Percentiles rank a stretch among this genome's conserved stretches.
phyloP scores from a whole-genome alignment of 2,113 vertebrate genomes.

The Danionella cerebrum region DNA sequence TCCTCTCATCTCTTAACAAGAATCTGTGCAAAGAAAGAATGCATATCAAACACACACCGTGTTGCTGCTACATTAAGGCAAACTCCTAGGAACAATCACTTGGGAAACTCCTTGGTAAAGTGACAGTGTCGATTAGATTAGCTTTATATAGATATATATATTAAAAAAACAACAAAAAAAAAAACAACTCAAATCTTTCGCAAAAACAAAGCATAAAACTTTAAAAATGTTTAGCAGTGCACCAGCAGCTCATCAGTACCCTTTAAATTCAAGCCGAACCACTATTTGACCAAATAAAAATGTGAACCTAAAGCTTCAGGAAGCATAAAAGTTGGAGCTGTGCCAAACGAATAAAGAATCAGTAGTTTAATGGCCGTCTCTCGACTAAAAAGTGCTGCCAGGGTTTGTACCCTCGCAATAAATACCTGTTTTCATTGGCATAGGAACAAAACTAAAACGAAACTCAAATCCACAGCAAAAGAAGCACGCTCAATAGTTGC shows the following conservation, averaged over 20 bases:
- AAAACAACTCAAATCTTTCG: slow-evolving; percentile 53
- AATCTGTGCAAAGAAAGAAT: slow-evolving; percentile 89
- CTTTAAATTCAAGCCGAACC: slow-evolving; percentile 49
- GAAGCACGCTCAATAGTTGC: slow-evolving; percentile 14
- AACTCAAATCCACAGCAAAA: slow-evolving; percentile 39
- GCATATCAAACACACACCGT: slow-evolving; percentile 76
- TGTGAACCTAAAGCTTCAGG: slow-evolving; percentile 44
- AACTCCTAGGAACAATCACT: slow-evolving; percentile 73
- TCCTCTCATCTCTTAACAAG: slow-evolving; percentile 65
- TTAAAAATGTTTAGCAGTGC: slow-evolving; percentile 75
- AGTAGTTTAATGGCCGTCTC: background rate
- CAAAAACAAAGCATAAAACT: too few relatives aligned
- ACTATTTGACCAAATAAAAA: slow-evolving; percentile 59
- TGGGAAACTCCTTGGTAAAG: slow-evolving; percentile 83
- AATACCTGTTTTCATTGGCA: slow-evolving; percentile 41
- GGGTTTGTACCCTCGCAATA: slow-evolving; percentile 34
- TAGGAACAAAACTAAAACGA: slow-evolving; percentile 21
- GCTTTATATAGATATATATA: slow-evolving; percentile 12
- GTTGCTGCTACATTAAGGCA: slow-evolving; percentile 98
- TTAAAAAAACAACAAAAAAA: slow-evolving; percentile 41
- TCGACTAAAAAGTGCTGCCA: slow-evolving; percentile 22
- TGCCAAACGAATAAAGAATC: background rate
- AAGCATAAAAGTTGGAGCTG: slow-evolving; percentile 24
- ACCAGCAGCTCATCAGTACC: slow-evolving; percentile 72
- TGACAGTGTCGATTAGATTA: slow-evolving; percentile 75